phyloP scores from a whole-genome alignment of 30 jellyfish, hydroid and myxozoan species.

The Turritopsis dohrnii region DNA sequence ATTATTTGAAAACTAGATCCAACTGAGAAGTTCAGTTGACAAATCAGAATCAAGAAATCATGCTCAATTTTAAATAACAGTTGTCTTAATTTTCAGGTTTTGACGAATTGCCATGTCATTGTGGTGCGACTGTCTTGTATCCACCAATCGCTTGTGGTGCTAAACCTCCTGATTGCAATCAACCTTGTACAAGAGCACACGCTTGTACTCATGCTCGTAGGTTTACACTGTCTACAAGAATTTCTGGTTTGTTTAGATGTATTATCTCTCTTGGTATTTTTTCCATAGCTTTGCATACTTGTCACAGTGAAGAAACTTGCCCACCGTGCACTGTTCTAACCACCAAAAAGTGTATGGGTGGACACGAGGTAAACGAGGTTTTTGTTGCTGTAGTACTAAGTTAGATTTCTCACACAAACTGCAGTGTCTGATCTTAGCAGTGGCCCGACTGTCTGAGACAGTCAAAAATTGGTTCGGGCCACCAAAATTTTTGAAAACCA shows the following conservation, averaged over 20 bases:
- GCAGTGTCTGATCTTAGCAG: too few relatives aligned
- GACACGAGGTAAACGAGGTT: conserved; percentile 66
- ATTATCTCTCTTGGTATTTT: neutral
- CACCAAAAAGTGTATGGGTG: conserved; percentile 72
- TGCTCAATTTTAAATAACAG: too few relatives aligned
- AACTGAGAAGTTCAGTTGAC: neutral
- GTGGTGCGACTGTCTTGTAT: conserved; percentile 84
- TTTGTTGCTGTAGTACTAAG: too few relatives aligned
- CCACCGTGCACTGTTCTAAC: conserved; percentile 87
- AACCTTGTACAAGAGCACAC: conserved; percentile 84
- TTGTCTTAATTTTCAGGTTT: conserved; percentile 59
- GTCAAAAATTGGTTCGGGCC: too few relatives aligned
- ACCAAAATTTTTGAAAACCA: too few relatives aligned
- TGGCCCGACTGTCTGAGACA: too few relatives aligned
- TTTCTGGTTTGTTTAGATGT: neutral
- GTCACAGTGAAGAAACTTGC: conserved; percentile 82
- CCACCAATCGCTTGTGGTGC: conserved; percentile 99
- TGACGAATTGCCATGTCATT: conserved; percentile 82
- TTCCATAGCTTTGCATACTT: conserved; percentile 64
- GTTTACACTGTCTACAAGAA: neutral
- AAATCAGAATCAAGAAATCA: too few relatives aligned
- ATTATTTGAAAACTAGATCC: too few relatives aligned
- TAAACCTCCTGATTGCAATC: conserved; percentile 81
- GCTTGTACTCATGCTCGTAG: conserved; percentile 78
- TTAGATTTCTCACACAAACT: neutral